Base-by-base conservation (phyloP, 1,140 invertebrate genomes). In the Episyrphus balteatus region DNA sequence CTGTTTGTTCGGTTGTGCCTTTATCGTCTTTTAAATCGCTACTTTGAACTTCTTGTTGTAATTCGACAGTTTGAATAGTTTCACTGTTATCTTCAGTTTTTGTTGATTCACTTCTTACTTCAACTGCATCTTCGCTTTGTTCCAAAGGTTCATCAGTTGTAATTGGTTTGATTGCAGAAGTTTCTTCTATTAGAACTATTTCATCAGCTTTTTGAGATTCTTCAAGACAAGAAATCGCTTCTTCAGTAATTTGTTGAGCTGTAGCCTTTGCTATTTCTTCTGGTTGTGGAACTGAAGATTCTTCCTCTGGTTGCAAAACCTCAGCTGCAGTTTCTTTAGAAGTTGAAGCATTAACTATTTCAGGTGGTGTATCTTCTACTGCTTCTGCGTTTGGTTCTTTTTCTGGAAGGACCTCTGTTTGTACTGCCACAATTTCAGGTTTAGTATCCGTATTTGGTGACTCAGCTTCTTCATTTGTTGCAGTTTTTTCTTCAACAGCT, bases 271-370 rank as follows among this genome's bases (percentile, higher is more conserved):
- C 33, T n/a, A 34, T 34, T n/a, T 10, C n/a, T 34, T 34, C 33
- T 34, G 33, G n/a, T 34, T 34, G 9, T 34, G 33, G 33, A 10
- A 34, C n/a, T 34, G n/a, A 10, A n/a, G 33, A 10, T n/a, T 34
- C n/a, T 34, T 34, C 33, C n/a, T 34, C 9, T 34, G 33, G 33
- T 34, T 34, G 33, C n/a, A 34, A 34, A n/a, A n/a, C n/a, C n/a
- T 51, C 41, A 12, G 39, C 11, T 31, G 37, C 18, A 15, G 39
- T 26, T 14, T 46, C 49, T 45, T 46, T 48, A 7, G 11, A 14
- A 11, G 44, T 19, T 26, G 39, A 33, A 15, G 19, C 21, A 18
- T 44, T 26, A 8, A 32, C 36, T 31, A 11, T 15, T 48, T n/a
- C 17, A 11, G 18, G 33, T 13, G 31, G 32, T 32, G 7, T 12